Base-by-base conservation (phyloP, 2,113 vertebrate genomes). In the Equus przewalskii region DNA sequence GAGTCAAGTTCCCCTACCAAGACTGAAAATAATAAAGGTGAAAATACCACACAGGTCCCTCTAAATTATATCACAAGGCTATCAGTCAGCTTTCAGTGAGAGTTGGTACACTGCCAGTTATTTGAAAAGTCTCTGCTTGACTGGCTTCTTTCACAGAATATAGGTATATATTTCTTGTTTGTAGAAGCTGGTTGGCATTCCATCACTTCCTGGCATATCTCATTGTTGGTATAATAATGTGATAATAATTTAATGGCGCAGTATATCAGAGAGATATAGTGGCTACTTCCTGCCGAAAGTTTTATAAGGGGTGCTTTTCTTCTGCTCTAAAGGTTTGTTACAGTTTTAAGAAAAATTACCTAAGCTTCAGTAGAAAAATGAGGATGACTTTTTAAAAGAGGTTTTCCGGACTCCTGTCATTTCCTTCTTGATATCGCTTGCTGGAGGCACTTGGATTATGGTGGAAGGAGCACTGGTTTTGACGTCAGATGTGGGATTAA, bases 121-220 rank as follows among this genome's bases (percentile, higher is more conserved):
- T 96, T 78, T 93, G 67, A 84, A 89, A 86, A 84, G 72, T 97
- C 64, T 98, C 84, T 98, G 94, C 92, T 96, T 83, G 78, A 89
- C 67, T 98, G 97, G 84, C 56, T 98, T 83, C 93, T 76, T 92
- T 89, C 44, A 70, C 18, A 93, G 76, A 79, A 58, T 33, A 0
- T 93, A 96, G 98, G 93, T 97, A 93, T 84, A 86, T 88, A 89
- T 90, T 96, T 98, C 97, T 98, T 96, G 56, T 98, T 97, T 98
- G 72, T 82, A 83, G 82, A 97, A 93, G 89, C 60, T 41, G 16
- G 51, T 64, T 97, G 82, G 60, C 79, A 79, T 96, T 98, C 87
- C 85, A 92, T 98, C 98, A 98, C 97, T 97, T 90, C 82, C 6
- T 87, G 97, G 73, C 36, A 97, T 65, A 93, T 94, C 5, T 0